Percentiles rank a stretch among this genome's conserved stretches.
phyloP scores from a whole-genome alignment of 1,140 invertebrate species.

The Drosophila quadrilineata region DNA sequence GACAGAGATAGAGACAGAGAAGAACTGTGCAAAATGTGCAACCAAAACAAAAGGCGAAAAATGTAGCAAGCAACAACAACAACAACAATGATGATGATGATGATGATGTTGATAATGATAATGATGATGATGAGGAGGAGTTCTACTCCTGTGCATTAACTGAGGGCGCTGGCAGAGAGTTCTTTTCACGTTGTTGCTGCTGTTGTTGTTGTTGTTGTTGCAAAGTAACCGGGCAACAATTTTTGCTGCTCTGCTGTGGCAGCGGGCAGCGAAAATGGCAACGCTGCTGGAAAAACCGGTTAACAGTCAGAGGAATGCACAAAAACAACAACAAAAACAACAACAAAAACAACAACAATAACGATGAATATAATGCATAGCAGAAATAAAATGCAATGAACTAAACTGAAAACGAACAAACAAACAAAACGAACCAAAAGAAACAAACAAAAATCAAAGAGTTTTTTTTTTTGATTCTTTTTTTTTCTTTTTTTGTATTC shows the following conservation, averaged over 20 bases:
- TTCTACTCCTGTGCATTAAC: too few relatives aligned
- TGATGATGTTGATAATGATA: too few relatives aligned
- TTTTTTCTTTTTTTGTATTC: too few relatives aligned
- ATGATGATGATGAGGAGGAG: too few relatives aligned
- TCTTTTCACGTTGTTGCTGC: constrained; percentile 34
- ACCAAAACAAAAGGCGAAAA: constrained; percentile 61
- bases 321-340: constrained; percentile 28
- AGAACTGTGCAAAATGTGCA: constrained; percentile 31
- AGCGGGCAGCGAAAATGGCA: constrained; percentile 67
- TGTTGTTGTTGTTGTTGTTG: constrained; percentile 21
- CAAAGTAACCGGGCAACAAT: constrained; percentile 68
- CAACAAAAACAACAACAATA: constrained; percentile 31
- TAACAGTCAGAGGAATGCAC: constrained; percentile 60
- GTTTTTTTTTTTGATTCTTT: too few relatives aligned
- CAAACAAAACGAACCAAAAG: constrained; percentile 33
- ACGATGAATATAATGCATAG: constrained; percentile 43
- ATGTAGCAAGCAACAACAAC: constrained; percentile 21
- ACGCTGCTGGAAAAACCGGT: constrained; percentile 55
- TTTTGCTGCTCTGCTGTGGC: constrained; percentile 37
- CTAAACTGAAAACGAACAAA: constrained; percentile 43
- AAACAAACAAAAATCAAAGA: constrained; percentile 24
- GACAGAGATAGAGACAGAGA: constrained; percentile 9
- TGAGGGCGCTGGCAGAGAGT: neutral
- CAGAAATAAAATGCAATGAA: constrained; percentile 36
- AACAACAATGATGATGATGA: neutral